Conservation (phyloP, 2,888 invertebrate species). For the Cheilosia impressa region DNA sequence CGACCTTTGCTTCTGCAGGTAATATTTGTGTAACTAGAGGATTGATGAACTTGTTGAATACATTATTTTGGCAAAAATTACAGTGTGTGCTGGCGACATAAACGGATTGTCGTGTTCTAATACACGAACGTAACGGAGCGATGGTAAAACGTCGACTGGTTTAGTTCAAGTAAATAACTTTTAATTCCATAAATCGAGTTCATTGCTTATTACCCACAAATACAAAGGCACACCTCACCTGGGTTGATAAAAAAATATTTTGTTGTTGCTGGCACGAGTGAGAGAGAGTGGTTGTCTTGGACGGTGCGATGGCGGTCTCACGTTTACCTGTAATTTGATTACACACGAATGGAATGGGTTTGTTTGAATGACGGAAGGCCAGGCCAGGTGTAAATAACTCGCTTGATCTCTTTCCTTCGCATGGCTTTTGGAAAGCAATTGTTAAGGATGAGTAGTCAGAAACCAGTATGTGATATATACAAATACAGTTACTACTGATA, state of each 20-base stretch:
- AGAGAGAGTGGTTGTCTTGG: conserved; percentile 42
- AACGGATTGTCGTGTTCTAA: conserved; percentile 29
- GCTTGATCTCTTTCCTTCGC: conserved; percentile 58
- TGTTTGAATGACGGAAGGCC: conserved; percentile 61
- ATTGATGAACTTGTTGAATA: conserved; percentile 16
- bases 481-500: conserved; percentile 12
- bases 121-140: conserved; percentile 67
- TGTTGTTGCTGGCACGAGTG: conserved; percentile 24
- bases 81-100: conserved; percentile 37
- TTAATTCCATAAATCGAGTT: conserved; percentile 66
- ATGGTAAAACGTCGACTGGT: conserved; percentile 75
- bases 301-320: conserved; percentile 43
- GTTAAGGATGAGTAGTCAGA: conserved; percentile 52
- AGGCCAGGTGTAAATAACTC: conserved; percentile 67
- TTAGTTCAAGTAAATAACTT: conserved; percentile 67
- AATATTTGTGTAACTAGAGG: conserved; percentile 28
- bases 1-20: conserved; percentile 31
- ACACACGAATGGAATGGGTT: conserved; percentile 39
- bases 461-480: not conserved
- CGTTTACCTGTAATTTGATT: conserved; percentile 64
- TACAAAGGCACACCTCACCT: conserved; percentile 68
- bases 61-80: conserved; percentile 33
- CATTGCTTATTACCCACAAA: conserved; percentile 66
- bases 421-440: conserved; percentile 40
- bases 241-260: conserved; percentile 29